Base-by-base conservation (phyloP, 2,797 vertebrate genomes). In the Premnoplex brunnescens region DNA sequence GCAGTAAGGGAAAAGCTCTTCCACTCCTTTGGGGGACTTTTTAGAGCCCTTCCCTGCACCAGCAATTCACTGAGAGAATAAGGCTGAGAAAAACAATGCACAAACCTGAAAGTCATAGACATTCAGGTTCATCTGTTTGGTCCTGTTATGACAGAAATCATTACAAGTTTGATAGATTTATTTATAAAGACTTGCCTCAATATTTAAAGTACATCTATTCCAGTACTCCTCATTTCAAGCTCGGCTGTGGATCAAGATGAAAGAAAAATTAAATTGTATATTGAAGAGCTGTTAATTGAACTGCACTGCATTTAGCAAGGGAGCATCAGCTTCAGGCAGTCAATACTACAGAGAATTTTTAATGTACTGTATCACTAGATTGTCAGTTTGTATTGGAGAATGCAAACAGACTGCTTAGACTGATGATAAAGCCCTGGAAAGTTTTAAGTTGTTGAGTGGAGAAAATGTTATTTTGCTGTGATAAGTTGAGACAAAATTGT, bases 281-380 rank as follows among this genome's bases (percentile, higher is more conserved):
- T 98, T 98, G 98, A 98, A 98, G 98, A 98, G 97, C 97, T 97
- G 97, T 98, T 98, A 98, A 98, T 98, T 98, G 98, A 98, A 98
- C 97, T 94, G 95, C 90, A 97, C 97, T 98, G 97, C 98, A 97
- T 98, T 98, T 98, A 98, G 97, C 97, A 60, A 97, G 97, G 98
- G 97, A 97, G 95, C 96, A 80, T 97, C 85, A 81, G 97, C 97
- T 98, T 78, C 91, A 93, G 96, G 97, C 97, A 96, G 98, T 98
- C 97, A 91, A 98, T 98, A 96, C 93, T 75, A 66, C 95, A 22
- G 95, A 98, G 97, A 96, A 95, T 97, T 98, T 97, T 97, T 97
- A 97, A 98, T 93, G 96, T 88, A 95, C 95, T 98, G 97, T 95
- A 96, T 98, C 97, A 97, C 80, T 91, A 92, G 96, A 93, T 97